These are phyloP conservation scores for Excalfactoria chinensis DNA, from an alignment of 2,113 vertebrate species.

Conservation along the genomic window DNA sequence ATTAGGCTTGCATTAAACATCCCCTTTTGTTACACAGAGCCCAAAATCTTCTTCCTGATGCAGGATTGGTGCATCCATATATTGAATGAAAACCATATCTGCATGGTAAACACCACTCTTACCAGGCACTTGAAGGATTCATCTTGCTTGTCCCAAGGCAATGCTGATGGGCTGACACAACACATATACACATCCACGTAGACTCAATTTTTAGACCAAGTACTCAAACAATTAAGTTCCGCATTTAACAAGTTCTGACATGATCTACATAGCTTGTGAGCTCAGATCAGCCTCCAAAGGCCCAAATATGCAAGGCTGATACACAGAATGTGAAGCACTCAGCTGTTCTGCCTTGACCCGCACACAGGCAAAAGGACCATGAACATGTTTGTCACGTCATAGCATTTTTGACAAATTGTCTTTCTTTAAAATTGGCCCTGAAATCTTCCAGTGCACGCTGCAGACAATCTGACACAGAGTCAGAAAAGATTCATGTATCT, in stretches of 20 bases:
- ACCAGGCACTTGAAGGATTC: neutral
- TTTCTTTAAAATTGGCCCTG: neutral
- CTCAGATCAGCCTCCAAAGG: neutral
- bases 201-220: neutral
- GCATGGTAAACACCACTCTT: neutral
- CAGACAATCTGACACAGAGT: neutral
- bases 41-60: neutral
- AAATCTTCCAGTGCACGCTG: neutral
- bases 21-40: neutral
- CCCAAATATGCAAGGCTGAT: neutral
- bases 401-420: neutral
- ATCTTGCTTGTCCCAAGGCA: neutral
- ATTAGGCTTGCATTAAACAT: neutral
- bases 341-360: neutral
- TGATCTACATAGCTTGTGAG: neutral
- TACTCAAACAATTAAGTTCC: neutral
- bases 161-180: neutral
- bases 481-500: neutral
- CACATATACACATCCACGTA: neutral
- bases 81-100: neutral
- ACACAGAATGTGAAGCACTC: neutral
- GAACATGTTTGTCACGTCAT: fast-evolving
- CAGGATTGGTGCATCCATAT: neutral
- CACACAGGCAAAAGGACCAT: fast-evolving
- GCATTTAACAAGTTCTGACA: neutral